Evolutionary conservation across 2,888 invertebrate genomes (phyloP).

Genomic region (Platycheirus albimanus): DNA sequence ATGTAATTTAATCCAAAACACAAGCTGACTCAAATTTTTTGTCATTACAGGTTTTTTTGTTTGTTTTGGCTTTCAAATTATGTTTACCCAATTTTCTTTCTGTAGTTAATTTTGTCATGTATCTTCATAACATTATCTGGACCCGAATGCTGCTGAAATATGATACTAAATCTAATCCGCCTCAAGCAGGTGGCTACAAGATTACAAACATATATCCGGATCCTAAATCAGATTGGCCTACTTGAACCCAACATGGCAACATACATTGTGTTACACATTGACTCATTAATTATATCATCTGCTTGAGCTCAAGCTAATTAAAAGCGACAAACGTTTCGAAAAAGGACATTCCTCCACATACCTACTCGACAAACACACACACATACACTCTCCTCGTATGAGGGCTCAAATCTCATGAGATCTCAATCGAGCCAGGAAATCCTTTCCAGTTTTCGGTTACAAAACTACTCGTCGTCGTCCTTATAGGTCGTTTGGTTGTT

Average conservation of each 20-base stretch:
- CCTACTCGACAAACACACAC: no score
- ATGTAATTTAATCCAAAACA: no score
- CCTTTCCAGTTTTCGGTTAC: conserved; percentile 63
- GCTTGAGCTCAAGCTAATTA: conserved; percentile 61
- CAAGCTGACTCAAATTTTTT: no score
- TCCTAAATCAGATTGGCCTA: conserved; percentile 62
- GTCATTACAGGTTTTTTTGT: no score
- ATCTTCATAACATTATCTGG: no score
- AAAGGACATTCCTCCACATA: conserved; percentile 54
- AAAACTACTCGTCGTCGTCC: conserved; percentile 25
- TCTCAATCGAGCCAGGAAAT: conserved; percentile 61
- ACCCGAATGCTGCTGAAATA: conserved; percentile 28
- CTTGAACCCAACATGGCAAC: conserved; percentile 18
- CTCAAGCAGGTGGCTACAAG: conserved; percentile 50
- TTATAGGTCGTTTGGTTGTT: conserved; percentile 30
- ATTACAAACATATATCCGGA: conserved; percentile 14
- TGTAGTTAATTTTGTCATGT: no score
- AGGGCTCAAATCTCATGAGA: no score
- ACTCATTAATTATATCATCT: conserved; percentile 69
- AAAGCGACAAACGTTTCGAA: conserved; percentile 54
- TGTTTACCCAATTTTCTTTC: no score
- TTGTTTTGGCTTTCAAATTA: no score
- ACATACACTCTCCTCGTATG: no score
- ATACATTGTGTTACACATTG: conserved; percentile 57
- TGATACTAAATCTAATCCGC: conserved; percentile 42